Evolutionary conservation across 1,140 invertebrate genomes (phyloP), one percentile per base, ranked within the genome.

Genomic region (Scaptomyza hsui): DNA sequence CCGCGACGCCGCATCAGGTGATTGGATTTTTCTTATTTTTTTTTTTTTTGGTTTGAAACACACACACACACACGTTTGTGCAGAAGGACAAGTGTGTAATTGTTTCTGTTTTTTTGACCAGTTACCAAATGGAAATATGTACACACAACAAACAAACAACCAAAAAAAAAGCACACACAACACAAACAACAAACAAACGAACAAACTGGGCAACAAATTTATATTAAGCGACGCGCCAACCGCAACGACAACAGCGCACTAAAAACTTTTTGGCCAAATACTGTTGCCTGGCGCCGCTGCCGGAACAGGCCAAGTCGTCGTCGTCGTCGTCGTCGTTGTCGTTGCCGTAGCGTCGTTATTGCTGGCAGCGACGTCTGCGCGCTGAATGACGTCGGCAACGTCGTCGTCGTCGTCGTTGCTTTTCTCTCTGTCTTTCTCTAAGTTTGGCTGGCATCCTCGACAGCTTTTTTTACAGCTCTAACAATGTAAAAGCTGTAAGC

Each of bases 171-270:
- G n/a, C 41, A 56, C 19, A 53, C 55, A 47, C 18, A 41, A 42
- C 37, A 61, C 51, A 35, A 26, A 51, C 32, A 41, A 48, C 41
- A 18, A 35, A 48, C 13, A 55, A 35, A 41, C 13, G 13, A 59
- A 52, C 9, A 60, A 21, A 12, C 15, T 32, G 21, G n/a, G 26
- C 15, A 49, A 16, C 19, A 49, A 21, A 37, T 7, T 19, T 24
- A 1, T 53, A 13, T 21, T 35, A 16, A 64, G 51, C 75, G 69
- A 85, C 64, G 77, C 80, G 81, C 77, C 81, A 74, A 81, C 52
- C 64, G 73, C 81, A 86, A 62, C 80, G 82, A 81, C 80, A 81
- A 75, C 75, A 70, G 77, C 82, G 80, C 81, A 85, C 80, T 85
- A 70, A 85, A 75, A 76, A 65, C 42, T 49, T 68, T 68, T 72